Percentiles rank a stretch among this genome's conserved stretches.
phyloP scores from a whole-genome alignment of 2,113 vertebrate genomes.

The Strix uralensis region DNA sequence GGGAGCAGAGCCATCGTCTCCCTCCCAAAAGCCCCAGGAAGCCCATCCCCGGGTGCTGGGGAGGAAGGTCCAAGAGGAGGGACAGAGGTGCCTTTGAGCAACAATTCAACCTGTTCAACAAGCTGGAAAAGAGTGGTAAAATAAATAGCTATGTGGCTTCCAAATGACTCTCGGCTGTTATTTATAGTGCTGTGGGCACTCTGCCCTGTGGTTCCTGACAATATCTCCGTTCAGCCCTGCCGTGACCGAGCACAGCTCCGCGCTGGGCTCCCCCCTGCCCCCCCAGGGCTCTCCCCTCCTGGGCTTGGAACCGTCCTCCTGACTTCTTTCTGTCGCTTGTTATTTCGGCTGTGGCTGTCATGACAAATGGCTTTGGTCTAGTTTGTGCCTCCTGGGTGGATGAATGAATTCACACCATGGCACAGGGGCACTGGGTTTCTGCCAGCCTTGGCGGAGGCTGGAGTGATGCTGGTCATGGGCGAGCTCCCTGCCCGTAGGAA shows the following conservation, averaged over 20 bases:
- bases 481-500: not conserved
- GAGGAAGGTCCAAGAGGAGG: not conserved
- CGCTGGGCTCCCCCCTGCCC: rapidly evolving
- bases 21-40: not conserved
- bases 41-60: rapidly evolving
- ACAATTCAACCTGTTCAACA: constrained; percentile 32
- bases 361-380: not conserved
- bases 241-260: rapidly evolving
- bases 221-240: not conserved
- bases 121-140: constrained; percentile 30
- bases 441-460: not conserved
- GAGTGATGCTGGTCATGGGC: not conserved
- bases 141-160: constrained; percentile 44
- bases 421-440: not conserved
- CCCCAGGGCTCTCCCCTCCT: not conserved
- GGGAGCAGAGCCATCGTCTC: not conserved
- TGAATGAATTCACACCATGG: not conserved
- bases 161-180: constrained; percentile 13
- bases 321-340: not conserved
- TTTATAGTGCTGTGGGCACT: constrained; percentile 17
- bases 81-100: constrained; percentile 36
- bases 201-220: not conserved
- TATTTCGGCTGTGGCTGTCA: not conserved
- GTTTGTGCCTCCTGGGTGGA: not conserved
- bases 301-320: not conserved